Evolutionary conservation across 2,888 invertebrate species (phyloP), one percentile per base, ranked within the genome.

Genomic region (Hypsopygia costalis): DNA sequence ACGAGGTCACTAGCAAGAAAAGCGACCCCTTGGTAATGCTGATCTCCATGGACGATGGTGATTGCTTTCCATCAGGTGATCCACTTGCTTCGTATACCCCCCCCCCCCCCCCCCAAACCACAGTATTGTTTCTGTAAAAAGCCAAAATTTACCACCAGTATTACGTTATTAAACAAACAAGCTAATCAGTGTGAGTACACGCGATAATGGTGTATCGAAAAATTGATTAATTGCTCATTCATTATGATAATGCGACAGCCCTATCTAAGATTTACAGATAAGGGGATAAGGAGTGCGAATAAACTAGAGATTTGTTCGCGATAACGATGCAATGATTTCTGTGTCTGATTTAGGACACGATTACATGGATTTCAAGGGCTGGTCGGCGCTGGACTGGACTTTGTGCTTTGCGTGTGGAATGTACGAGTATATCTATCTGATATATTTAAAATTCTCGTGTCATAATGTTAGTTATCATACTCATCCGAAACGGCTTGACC

Each of bases 241-340:
- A 62, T 72, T 58, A 69, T 59, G 69, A 70, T 69, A 63, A 46
- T 8, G 11, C 53, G 70, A 62, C 72, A 59, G 51, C 10, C 9
- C 31, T 46, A 53, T 57, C 52, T 43, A 38, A 46, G 48, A 51
- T 55, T 49, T 10, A 41, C 11, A 32, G 58, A 56, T 60, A 60
- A 25, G 36, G 3, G 59, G 53, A 59, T 66, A 8, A 25, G 25
- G 5, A 4, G 6, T 2, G 25, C 25, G 25, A 25, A 8, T 25
- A 8, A 25, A 25, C 25, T 25, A 6, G 6, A 25, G 16, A 16
- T 16, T 3, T 2, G 25, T 25, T 25, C 2, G 7, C 2, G 25
- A 25, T 25, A 25, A 7, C 8, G 1, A 25, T 25, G 25, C 25
- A 25, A 25, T 25, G 25, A 25, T 25, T 25, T 25, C 25, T 25